phyloP scores from a whole-genome alignment of 2,113 vertebrate species.

The Cisticola juncidis region DNA sequence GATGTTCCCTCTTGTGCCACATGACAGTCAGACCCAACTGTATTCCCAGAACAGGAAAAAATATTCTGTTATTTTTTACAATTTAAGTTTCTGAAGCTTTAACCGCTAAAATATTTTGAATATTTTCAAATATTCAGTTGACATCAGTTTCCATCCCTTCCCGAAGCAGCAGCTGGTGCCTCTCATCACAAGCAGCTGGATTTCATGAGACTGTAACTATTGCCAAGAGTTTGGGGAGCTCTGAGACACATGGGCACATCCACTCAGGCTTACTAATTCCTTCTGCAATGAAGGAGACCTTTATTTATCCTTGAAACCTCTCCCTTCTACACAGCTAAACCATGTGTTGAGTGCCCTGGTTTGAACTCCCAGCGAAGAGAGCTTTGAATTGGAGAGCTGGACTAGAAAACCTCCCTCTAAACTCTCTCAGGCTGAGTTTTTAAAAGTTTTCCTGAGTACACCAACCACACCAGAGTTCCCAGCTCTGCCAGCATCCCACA shows the following conservation, averaged over 20 bases:
- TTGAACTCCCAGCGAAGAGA: neutral
- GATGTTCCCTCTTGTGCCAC: neutral
- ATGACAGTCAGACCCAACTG: neutral
- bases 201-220: neutral
- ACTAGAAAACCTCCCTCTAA: neutral
- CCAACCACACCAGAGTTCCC: neutral
- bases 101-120: neutral
- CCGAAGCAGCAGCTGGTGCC: neutral
- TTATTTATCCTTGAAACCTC: neutral
- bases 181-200: neutral
- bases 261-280: neutral
- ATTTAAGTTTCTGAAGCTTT: neutral
- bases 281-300: neutral
- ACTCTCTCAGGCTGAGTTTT: neutral
- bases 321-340: neutral
- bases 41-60: neutral
- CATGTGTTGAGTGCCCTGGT: neutral
- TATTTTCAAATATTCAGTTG: neutral
- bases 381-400: neutral
- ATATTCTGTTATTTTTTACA: neutral
- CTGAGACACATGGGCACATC: neutral
- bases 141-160: neutral
- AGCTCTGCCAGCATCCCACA: neutral
- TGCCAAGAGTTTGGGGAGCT: neutral
- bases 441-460: neutral